Evolutionary conservation across 2,797 vertebrate species (phyloP), one percentile per base, ranked within the genome.

Genomic region (Nyctalus aviator): DNA sequence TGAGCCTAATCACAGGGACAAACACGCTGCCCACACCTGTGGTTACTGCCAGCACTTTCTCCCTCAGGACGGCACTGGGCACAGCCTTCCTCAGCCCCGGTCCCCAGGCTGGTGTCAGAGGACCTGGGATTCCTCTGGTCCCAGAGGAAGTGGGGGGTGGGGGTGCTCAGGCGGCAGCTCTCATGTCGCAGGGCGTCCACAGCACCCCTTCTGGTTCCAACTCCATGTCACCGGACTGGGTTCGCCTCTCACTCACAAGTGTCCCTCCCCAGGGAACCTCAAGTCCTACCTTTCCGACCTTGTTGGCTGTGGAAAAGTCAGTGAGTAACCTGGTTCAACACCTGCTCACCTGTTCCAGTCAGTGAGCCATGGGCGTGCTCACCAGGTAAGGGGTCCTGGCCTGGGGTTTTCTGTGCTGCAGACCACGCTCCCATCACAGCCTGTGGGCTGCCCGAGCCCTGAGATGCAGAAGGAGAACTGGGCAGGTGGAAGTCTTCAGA

Each of bases 1-100:
- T 64, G 93, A 84, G 44, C 25, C 17, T 73, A 53, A 94, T 77
- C 85, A 92, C 2, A 64, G 77, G 64, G 77, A 17, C 25, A 15
- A 37, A 18, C 64, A 23, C 7, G 9, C 79, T 6, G 27, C 18
- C 2, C 9, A 59, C 25, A n/a, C 25, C 66, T n/a, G 30, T 6
- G 17, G 14, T 13, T 4, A 8, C 68, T 8, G n/a, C 20, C 27
- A 53, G 69, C 62, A 6, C 21, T 35, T 68, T 84, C 82, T 64
- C n/a, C 44, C 20, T 7, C 53, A 18, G 62, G 5, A 4, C 1
- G 4, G 9, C 11, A n/a, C 7, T 15, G 14, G 2, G 4, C 35
- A 2, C 20, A 10, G n/a, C 25, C 57, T 7, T 20, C 12, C 0
- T 68, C n/a, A 37, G n/a, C 25, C 14, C 62, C 13, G 12, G 46